These are phyloP conservation scores for Nomada ferruginata DNA, from an alignment of 2,888 invertebrate species.

Conservation along the genomic window DNA sequence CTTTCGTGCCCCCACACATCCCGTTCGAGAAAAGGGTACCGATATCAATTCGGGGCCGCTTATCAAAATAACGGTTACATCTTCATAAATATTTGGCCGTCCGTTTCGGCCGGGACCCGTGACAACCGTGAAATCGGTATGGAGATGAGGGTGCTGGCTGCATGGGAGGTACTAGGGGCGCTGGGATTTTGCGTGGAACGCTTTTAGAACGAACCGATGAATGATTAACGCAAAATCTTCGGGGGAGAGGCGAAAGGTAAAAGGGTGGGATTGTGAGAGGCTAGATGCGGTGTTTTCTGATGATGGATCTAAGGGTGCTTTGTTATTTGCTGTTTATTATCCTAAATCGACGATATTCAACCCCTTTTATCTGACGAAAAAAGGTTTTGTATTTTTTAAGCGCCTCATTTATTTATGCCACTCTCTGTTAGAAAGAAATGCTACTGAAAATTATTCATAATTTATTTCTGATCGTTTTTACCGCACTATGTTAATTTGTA, in stretches of 20 bases:
- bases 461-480: too few species aligned
- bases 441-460: too few species aligned
- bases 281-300: neutral
- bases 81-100: constrained; percentile 83
- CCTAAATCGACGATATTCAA: too few species aligned
- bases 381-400: too few species aligned
- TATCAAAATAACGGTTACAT: constrained; percentile 84
- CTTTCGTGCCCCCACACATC: constrained; percentile 68
- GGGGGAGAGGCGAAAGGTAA: constrained; percentile 12
- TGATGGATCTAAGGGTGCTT: neutral
- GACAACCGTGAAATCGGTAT: constrained; percentile 82
- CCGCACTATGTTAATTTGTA: too few species aligned
- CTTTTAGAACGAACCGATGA: constrained; percentile 29
- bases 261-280: neutral
- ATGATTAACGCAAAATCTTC: constrained; percentile 47
- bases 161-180: constrained; percentile 7
- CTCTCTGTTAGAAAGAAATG: too few species aligned
- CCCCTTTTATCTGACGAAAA: too few species aligned
- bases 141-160: constrained; percentile 75
- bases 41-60: constrained; percentile 79
- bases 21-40: constrained; percentile 56
- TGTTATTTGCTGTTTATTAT: neutral
- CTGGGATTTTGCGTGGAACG: constrained; percentile 40
- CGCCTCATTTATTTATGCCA: too few species aligned
- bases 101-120: constrained; percentile 71